phyloP scores from a whole-genome alignment of 2,888 invertebrate species.

The Cerastis rubricosa region DNA sequence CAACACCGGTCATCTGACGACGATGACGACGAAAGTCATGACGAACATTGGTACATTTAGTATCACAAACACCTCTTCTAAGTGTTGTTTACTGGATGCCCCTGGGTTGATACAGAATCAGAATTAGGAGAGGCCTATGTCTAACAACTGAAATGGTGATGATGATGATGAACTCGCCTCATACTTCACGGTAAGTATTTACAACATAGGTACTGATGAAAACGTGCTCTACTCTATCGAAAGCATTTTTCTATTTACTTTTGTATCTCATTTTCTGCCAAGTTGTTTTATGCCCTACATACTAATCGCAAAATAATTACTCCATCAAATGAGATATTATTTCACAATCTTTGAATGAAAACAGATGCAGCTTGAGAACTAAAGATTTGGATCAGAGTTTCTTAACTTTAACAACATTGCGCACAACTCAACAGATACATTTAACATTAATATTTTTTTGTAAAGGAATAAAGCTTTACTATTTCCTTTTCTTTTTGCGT shows the following conservation, averaged over 20 bases:
- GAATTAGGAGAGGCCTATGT: no score
- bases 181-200: background rate
- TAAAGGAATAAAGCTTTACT: background rate
- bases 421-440: background rate
- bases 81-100: no score
- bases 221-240: background rate
- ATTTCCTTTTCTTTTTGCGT: background rate
- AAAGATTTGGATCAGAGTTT: background rate
- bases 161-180: no score
- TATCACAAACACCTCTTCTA: no score
- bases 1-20: no score
- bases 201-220: background rate
- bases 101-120: no score
- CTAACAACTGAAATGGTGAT: no score
- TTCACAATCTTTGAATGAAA: conserved; percentile 22
- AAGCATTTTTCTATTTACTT: background rate
- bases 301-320: conserved; percentile 28
- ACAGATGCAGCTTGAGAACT: conserved; percentile 21
- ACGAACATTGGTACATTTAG: no score
- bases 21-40: no score
- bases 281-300: background rate
- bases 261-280: background rate
- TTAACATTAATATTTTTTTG: background rate
- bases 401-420: conserved; percentile 5
- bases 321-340: conserved; percentile 15